Percentiles rank a stretch among this genome's conserved stretches.
Evolutionary conservation across 2,888 invertebrate species (phyloP).

Genomic region (Lithophane ornitopus): DNA sequence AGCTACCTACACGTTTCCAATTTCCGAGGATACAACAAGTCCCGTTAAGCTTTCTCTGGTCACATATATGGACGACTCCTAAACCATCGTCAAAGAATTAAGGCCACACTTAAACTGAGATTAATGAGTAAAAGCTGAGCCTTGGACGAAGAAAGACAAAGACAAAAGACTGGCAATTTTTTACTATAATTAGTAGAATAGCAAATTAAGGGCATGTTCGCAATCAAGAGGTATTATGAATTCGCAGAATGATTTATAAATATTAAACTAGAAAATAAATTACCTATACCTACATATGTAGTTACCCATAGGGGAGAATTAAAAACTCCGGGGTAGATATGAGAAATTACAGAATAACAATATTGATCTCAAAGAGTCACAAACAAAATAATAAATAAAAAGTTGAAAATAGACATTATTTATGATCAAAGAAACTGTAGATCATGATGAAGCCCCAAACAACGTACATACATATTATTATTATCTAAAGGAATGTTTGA

Average conservation of each 20-base stretch:
- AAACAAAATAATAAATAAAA: background rate
- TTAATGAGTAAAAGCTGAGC: slow-evolving; percentile 56
- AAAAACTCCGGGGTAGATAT: background rate
- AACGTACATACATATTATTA: too few species aligned
- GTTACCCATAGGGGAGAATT: background rate
- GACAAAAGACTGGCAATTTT: slow-evolving; percentile 6
- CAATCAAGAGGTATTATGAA: slow-evolving; percentile 25
- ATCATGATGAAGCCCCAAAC: background rate
- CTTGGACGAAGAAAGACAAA: slow-evolving; percentile 18
- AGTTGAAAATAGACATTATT: background rate
- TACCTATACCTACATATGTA: background rate
- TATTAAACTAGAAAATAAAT: background rate
- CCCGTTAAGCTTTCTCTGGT: slow-evolving; percentile 66
- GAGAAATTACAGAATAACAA: background rate
- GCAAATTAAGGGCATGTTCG: slow-evolving; percentile 34
- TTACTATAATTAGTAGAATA: slow-evolving; percentile 25
- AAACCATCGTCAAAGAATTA: slow-evolving; percentile 58
- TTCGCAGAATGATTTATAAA: slow-evolving; percentile 26
- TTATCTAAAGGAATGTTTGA: background rate
- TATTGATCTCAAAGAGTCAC: background rate
- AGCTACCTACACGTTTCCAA: slow-evolving; percentile 26
- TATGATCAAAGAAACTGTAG: background rate
- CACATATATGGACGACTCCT: slow-evolving; percentile 52
- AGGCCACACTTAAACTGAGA: slow-evolving; percentile 56
- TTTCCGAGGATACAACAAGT: slow-evolving; percentile 50